Conservation (phyloP, 2,113 vertebrate genomes). For the Dolichallabes microphthalmus region DNA sequence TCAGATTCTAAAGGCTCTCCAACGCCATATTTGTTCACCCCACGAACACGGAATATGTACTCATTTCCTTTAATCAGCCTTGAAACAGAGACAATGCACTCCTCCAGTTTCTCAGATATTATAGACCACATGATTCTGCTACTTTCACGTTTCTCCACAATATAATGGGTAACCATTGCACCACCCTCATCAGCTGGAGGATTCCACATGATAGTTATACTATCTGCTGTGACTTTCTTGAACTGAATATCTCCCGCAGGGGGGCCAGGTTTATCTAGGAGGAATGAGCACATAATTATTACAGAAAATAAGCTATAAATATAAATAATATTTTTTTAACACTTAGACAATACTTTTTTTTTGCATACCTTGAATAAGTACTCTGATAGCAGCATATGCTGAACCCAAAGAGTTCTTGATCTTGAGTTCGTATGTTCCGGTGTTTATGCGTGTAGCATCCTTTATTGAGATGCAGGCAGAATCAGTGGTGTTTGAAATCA, state of each 20-base stretch:
- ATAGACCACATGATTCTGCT: conserved; percentile 95
- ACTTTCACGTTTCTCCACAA: conserved; percentile 95
- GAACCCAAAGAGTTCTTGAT: conserved; percentile 95
- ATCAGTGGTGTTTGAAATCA: conserved; percentile 84
- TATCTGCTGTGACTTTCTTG: conserved; percentile 91
- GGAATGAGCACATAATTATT: conserved; percentile 1
- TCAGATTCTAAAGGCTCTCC: conserved; percentile 91
- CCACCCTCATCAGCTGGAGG: conserved; percentile 92
- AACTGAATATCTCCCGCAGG: conserved; percentile 89
- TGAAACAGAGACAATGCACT: conserved; percentile 84
- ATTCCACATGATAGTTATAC: conserved; percentile 87
- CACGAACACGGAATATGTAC: conserved; percentile 93
- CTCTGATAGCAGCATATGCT: conserved; percentile 80
- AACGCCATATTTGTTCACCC: conserved; percentile 93
- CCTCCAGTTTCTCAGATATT: conserved; percentile 88
- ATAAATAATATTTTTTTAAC: neutral
- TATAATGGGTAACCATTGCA: conserved; percentile 90
- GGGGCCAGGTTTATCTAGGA: conserved; percentile 90
- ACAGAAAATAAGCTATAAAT: neutral
- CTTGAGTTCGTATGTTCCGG: conserved; percentile 89
- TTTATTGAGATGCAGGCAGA: conserved; percentile 84
- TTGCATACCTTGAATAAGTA: conserved; percentile 91
- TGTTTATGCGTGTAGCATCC: conserved; percentile 86
- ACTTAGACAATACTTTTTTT: neutral
- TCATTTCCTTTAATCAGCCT: conserved; percentile 97